Evolutionary conservation across 1,140 invertebrate genomes (phyloP), one percentile per base, ranked within the genome.

Genomic region (Pachyrhynchus sulphureomaculatus): DNA sequence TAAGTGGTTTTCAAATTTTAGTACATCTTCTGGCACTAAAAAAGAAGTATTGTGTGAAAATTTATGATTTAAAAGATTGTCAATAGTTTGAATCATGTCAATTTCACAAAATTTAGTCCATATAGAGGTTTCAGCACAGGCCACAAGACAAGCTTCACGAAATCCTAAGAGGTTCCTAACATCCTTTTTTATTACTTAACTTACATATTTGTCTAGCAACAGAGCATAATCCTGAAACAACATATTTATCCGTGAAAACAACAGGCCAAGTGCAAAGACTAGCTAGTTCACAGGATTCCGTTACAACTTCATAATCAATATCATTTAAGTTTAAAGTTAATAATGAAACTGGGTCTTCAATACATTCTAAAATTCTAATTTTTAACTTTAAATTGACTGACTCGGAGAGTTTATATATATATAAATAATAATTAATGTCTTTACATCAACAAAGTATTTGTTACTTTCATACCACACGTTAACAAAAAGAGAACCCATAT

Each of bases 91-190:
- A 26, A 87, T 79, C 12, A 93, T 77, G 73, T 94, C 90, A 15
- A 93, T 81, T 81, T 97, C 94, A 81, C 93, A 96, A 73, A 94
- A 94, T 69, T 88, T 90, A 0, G 93, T 96, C 93, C 93, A 96
- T 21, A 90, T 80, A 5, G 93, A 95, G 1, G 86, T 82, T 80
- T 95, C 91, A 12, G 89, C 88, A 65, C 90, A 91, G 8, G 91
- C 88, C 61, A 88, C 79, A 1, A 95, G 78, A 72, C 91, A 93
- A 39, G 86, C 83, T 42, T 83, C 82, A 57, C 90, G 84, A 68
- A 93, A 94, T 2, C 91, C 91, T 13, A 93, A 74, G 23, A 90
- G 75, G 13, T 80, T 76, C 17, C 80, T 78, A 13, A 80, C 77
- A 42, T 81, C 74, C n/a, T 78, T 57, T 18, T 60, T 71, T 29